Base-by-base conservation (phyloP, 2,888 invertebrate genomes). In the Microctonus hyperodae region DNA sequence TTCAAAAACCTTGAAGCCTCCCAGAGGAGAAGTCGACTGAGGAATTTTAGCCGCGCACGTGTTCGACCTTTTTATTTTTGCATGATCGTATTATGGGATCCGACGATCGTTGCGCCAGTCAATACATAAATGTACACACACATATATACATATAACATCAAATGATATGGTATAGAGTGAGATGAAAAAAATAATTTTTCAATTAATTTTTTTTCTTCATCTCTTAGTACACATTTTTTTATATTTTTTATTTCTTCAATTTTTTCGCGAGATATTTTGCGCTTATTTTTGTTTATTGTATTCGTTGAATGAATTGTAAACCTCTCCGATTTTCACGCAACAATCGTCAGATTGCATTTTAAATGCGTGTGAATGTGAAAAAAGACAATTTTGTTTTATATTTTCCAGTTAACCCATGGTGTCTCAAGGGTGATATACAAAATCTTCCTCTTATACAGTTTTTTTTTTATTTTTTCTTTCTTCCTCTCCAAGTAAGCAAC, bases 1-100 rank as follows among this genome's bases (percentile, higher is more conserved):
- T 74, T 65, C 72, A 59, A 65, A 71, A 72, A 74, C 78, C 76
- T 76, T 75, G 76, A 75, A 65, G 50, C 56, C 57, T 66, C 69
- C 71, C 70, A 75, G 72, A 71, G 51, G 65, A 35, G 55, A 55
- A 55, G 55, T 37, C 33, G 37, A 31, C 55, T 55, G 56, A 57
- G 60, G 55, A 67, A 62, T 68, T 68, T 64, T 33, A 37, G 56
- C 65, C 66, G 59, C 67, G 61, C 76, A 78, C 77, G 76, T 76
- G 78, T 75, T 69, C 62, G 73, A 70, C 67, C 71, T 72, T 74
- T 74, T 75, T 57, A 69, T 69, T 71, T 69, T 64, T 60, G 65
- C 59, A 57, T 57, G 65, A 64, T 64, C 68, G 48, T 65, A 68
- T 68, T 56, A 56, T 40, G 51, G 63, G 58, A 58, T 63, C 33